Base-by-base conservation (phyloP, 2,113 vertebrate genomes). In the Rhea pennata region DNA sequence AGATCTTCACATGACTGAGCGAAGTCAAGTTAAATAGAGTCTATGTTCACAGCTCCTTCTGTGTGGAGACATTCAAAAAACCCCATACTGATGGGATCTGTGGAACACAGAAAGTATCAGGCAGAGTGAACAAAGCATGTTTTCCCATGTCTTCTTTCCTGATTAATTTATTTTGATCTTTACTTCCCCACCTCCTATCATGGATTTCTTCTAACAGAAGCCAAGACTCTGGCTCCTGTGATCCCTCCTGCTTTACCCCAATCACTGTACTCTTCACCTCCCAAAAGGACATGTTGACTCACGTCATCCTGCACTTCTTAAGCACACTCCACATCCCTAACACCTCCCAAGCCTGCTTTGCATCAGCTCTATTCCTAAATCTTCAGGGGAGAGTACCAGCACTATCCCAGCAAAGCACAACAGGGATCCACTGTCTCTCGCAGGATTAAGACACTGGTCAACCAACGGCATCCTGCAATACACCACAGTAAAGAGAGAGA, bases 21-120 rank as follows among this genome's bases (percentile, higher is more conserved):
- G 29, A 62, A 75, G n/a, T 54, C 33, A 22, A 20, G 27, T 62
- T 54, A 75, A 75, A 81, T 6, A 74, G 24, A 10, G 14, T 12
- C 54, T 24, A 4, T 12, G 39, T 67, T 61, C 53, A 46, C 46
- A 74, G 53, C 27, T 61, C 9, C 53, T 67, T 44, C 33, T 46
- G 17, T 33, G 31, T 44, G 67, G 36, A 73, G 67, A 46, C 39
- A 46, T 46, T 59, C 26, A 21, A 33, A 67, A 54, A 61, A 22
- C 1, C 1, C 2, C 46, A 54, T 6, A 46, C 33, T 23, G 0
- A 1, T 39, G n/a, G 33, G 39, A 86, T 20, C 26, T 12, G 39
- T n/a, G 33, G 46, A 74, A 91, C 27, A n/a, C 40, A 40, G 46
- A 48, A 46, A 48, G 39, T 62, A 46, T 46, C 22, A 80, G 27